Percentiles rank a stretch among this genome's conserved stretches.
Evolutionary conservation across 2,797 vertebrate species (phyloP).

Genomic region (Chelidonichthys spinosus): DNA sequence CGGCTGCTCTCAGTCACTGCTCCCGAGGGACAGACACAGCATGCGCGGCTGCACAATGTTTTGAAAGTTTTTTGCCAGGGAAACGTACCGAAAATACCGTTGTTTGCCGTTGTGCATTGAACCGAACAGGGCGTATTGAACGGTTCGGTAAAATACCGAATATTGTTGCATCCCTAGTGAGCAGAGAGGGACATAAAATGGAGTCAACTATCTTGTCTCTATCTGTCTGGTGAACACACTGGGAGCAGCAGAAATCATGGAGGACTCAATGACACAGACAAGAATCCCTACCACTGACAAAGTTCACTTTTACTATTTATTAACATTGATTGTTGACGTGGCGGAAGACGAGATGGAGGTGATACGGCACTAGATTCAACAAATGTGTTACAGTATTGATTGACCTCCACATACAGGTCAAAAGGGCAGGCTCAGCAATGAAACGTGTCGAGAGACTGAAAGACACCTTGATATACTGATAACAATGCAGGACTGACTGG

Average conservation of each 20-base stretch:
- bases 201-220: conserved; percentile 37
- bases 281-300: conserved; percentile 12
- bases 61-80: too few species aligned
- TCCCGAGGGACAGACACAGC: too few species aligned
- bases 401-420: neutral
- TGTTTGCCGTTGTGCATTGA: too few species aligned
- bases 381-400: conserved; percentile 14
- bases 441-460: neutral
- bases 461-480: neutral
- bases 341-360: conserved; percentile 9
- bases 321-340: neutral
- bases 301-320: neutral
- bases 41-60: too few species aligned
- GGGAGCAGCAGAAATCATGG: conserved; percentile 1
- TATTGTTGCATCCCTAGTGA: too few species aligned
- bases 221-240: conserved; percentile 22
- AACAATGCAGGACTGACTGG: neutral
- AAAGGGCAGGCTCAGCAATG: neutral
- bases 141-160: too few species aligned
- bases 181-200: conserved; percentile 30
- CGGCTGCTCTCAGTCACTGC: too few species aligned
- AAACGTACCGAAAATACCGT: too few species aligned
- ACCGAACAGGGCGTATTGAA: too few species aligned
- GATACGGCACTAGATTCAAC: neutral
- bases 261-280: conserved; percentile 21